Base-by-base conservation (phyloP, 1,140 invertebrate species). In the Chionoecetes opilio region DNA sequence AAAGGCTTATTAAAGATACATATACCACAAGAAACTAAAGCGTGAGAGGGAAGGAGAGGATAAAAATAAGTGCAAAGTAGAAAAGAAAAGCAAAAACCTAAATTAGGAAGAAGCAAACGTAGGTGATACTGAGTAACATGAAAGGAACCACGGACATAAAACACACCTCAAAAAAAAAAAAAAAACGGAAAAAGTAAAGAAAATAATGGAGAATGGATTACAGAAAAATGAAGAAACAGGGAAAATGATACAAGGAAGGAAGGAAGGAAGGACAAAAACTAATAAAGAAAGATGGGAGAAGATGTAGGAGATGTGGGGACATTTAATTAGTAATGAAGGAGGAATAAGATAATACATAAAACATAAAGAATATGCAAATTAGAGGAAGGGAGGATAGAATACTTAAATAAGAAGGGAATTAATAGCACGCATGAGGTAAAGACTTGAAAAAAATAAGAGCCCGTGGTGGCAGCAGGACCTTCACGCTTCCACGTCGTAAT, bases 281-380 rank as follows among this genome's bases (percentile, higher is more conserved):
- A 75, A 75, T 75, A 75, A 75, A n/a, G n/a, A 75, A 26, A 11
- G 63, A 75, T 75, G 63, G 63, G n/a, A 75, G 63, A 63, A 75
- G 21, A 75, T 75, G 63, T n/a, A 75, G n/a, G 63, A 75, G 63
- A 75, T 26, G 63, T n/a, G 63, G 63, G n/a, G 63, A 75, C 63
- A 75, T 26, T 75, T 75, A 75, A 75, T 75, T 75, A 75, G 63
- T 8, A n/a, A 75, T 75, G 63, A 75, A 75, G 63, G 63, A 75
- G n/a, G 9, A 75, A 75, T 26, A 75, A 75, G 8, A 75, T 6
- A 75, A n/a, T 1, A 75, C 1, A 75, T 2, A 75, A n/a, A 75
- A 75, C 1, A 0, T 1, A 75, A 75, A 75, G 0, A 75, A 26
- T 26, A n/a, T 75, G 63, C 2, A 75, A 75, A 75, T 75, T 75